A percentile compares a stretch with the other conserved stretches of the same genome.
phyloP scores from a whole-genome alignment of 2,113 vertebrate species.

The Ahaetulla prasina region DNA sequence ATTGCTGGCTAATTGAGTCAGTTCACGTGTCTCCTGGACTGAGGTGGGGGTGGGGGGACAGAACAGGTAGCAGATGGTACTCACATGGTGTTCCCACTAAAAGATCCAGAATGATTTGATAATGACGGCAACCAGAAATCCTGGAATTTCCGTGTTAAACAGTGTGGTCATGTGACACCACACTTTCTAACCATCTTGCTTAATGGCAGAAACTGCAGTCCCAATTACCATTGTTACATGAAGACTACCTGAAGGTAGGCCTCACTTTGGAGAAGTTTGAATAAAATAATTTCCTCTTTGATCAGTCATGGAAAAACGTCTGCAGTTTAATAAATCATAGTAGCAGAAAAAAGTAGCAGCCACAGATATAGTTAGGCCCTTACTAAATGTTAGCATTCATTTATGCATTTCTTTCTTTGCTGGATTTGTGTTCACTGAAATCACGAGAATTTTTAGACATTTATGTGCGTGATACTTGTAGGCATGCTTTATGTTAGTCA shows the following conservation, averaged over 20 bases:
- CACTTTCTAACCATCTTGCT: neutral
- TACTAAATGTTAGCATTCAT: neutral
- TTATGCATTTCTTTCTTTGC: neutral
- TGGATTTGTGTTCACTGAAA: neutral
- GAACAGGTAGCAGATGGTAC: neutral
- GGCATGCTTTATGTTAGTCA: neutral
- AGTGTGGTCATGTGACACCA: neutral
- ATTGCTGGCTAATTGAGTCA: too few relatives aligned
- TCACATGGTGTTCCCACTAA: neutral
- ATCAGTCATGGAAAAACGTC: neutral
- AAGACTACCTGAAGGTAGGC: neutral
- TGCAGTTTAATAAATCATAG: neutral
- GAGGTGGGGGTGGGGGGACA: too few relatives aligned
- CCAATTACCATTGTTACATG: neutral
- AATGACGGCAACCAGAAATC: neutral
- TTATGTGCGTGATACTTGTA: neutral
- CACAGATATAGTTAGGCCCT: neutral
- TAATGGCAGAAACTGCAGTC: neutral
- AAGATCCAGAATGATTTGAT: neutral
- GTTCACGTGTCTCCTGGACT: too few relatives aligned
- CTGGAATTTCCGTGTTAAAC: neutral
- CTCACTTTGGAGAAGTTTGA: neutral
- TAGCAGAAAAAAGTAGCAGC: neutral
- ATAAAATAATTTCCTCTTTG: neutral
- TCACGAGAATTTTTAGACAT: neutral